Evolutionary conservation across 2,888 invertebrate species (phyloP).

Genomic region (Magallana nippona): DNA sequence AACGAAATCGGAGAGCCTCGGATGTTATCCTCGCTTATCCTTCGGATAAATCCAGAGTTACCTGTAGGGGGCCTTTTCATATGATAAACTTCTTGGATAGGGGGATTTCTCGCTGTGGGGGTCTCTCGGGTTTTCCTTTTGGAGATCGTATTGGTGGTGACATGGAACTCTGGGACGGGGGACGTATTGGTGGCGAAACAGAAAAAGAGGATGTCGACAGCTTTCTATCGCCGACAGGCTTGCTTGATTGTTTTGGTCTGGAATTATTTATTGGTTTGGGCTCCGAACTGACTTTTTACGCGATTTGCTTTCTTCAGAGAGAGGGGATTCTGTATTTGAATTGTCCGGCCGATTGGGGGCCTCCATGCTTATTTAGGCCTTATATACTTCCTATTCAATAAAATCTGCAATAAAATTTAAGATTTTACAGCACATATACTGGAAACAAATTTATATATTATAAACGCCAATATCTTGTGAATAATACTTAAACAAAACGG

Average conservation of each 20-base stretch:
- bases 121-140: neutral
- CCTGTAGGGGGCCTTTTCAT: neutral
- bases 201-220: neutral
- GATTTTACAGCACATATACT: no score
- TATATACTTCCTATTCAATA: no score
- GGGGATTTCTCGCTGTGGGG: neutral
- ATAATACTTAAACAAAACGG: neutral
- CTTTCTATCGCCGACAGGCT: neutral
- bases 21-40: neutral
- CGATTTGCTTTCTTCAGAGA: neutral
- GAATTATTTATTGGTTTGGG: neutral
- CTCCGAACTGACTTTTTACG: neutral
- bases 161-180: neutral
- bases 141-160: conserved; percentile 18
- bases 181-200: neutral
- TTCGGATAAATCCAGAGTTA: neutral
- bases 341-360: neutral
- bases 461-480: neutral
- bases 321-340: neutral
- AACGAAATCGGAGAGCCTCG: conserved; percentile 17
- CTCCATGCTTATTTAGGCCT: neutral
- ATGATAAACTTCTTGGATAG: neutral
- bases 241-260: neutral
- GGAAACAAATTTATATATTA: neutral
- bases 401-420: no score